Conservation (phyloP, 2,113 vertebrate genomes). For the Notechis scutatus region DNA sequence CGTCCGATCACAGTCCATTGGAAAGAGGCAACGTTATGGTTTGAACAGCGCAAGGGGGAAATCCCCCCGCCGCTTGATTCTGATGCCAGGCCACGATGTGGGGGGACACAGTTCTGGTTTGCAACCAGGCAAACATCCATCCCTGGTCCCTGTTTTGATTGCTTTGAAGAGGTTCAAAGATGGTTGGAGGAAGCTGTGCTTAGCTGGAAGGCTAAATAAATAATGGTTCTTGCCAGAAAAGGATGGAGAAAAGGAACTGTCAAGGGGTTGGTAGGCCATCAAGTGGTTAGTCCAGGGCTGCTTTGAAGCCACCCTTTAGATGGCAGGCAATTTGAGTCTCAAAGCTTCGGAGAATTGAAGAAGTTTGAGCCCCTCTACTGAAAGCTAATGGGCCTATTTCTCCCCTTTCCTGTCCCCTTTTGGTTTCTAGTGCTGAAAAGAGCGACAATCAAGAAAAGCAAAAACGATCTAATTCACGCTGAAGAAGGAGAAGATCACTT, state of each 20-base stretch:
- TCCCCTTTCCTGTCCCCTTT: conserved; percentile 26
- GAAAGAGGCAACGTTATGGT: not conserved
- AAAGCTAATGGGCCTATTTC: conserved; percentile 28
- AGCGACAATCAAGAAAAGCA: conserved; percentile 90
- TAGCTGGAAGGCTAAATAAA: conserved; percentile 30
- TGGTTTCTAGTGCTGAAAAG: conserved; percentile 85
- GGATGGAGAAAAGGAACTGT: not conserved
- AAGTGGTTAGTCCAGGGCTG: conserved; percentile 9
- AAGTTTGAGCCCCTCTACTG: not conserved
- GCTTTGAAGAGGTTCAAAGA: not conserved
- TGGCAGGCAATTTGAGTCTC: conserved; percentile 13
- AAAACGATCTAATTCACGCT: conserved; percentile 90
- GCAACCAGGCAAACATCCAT: not conserved
- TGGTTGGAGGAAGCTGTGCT: not conserved
- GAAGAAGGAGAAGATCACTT: conserved; percentile 95
- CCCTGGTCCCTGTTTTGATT: not conserved
- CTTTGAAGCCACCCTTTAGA: conserved; percentile 12
- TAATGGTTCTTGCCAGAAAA: not conserved
- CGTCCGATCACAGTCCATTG: not conserved
- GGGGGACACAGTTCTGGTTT: not conserved
- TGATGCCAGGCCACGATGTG: not conserved
- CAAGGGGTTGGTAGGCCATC: conserved; percentile 1
- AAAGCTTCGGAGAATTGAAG: conserved; percentile 27
- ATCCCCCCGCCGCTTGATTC: not conserved
- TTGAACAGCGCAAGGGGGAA: not conserved